Conservation (phyloP, 1,140 invertebrate species). For the Drosophila ironensis region DNA sequence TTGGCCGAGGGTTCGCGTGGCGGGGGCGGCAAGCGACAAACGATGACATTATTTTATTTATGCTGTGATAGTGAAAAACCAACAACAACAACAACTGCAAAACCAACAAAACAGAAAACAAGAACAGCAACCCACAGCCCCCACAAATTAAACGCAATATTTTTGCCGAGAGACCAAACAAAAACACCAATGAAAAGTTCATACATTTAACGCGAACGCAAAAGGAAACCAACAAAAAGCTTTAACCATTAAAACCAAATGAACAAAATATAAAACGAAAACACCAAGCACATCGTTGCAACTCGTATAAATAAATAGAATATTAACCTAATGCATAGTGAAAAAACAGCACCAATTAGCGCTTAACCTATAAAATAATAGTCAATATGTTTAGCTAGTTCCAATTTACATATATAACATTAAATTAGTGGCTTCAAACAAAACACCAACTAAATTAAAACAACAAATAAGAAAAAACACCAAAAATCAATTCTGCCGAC, state of each 20-base stretch:
- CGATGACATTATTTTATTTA: conserved; percentile 68
- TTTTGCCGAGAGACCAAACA: conserved; percentile 41
- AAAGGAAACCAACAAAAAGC: conserved; percentile 38
- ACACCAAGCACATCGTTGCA: conserved; percentile 55
- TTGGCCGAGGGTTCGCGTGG: conserved; percentile 46
- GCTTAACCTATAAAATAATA: conserved; percentile 61
- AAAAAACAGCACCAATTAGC: conserved; percentile 74
- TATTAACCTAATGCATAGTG: conserved; percentile 42
- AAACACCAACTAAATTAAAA: conserved; percentile 68
- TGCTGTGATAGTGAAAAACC: conserved; percentile 74
- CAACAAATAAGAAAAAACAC: conserved; percentile 20
- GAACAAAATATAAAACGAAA: conserved; percentile 35
- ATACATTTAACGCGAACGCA: conserved; percentile 9
- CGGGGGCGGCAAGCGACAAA: conserved; percentile 54
- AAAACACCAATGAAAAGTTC: conserved; percentile 8
- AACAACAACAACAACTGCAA: conserved; percentile 56
- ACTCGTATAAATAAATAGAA: conserved; percentile 29
- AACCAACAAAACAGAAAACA: conserved; percentile 22
- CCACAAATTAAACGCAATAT: conserved; percentile 64
- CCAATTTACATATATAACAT: conserved; percentile 52
- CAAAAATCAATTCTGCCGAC: conserved; percentile 55
- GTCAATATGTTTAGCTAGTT: conserved; percentile 75
- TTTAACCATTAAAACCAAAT: conserved; percentile 41
- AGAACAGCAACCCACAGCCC: conserved; percentile 32
- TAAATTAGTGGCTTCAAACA: conserved; percentile 74